These are phyloP conservation scores for Drusus annulatus DNA, from an alignment of 1,140 invertebrate species.

Conservation along the genomic window DNA sequence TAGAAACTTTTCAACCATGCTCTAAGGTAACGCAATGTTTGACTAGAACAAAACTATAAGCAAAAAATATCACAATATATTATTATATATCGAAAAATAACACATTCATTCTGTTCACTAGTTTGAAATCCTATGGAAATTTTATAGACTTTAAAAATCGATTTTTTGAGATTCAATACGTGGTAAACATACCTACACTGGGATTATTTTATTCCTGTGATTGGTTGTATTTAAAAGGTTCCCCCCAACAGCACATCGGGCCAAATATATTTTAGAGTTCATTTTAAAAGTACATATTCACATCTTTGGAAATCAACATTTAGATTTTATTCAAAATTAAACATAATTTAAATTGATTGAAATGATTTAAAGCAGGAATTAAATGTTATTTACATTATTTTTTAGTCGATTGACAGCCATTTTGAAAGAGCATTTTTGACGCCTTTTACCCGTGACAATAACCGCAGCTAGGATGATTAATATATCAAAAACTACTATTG, in stretches of 20 bases:
- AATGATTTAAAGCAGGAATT: conserved; percentile 15
- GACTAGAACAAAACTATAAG: conserved; percentile 55
- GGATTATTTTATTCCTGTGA: conserved; percentile 1
- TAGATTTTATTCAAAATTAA: conserved; percentile 6
- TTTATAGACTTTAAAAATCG: conserved; percentile 12
- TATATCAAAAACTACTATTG: conserved; percentile 57
- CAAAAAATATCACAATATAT: conserved; percentile 40
- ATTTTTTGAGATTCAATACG: neutral
- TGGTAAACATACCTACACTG: neutral
- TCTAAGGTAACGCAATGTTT: conserved; percentile 52
- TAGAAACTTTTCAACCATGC: conserved; percentile 59
- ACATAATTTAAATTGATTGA: conserved; percentile 45
- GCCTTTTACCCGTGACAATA: conserved; percentile 44
- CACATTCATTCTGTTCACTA: conserved; percentile 45
- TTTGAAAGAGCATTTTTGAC: conserved; percentile 47
- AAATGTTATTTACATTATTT: conserved; percentile 52
- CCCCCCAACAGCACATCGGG: neutral
- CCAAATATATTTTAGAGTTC: conserved; percentile 14
- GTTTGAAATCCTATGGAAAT: conserved; percentile 24
- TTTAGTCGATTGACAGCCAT: conserved; percentile 54
- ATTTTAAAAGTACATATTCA: conserved; percentile 50
- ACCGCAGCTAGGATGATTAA: conserved; percentile 24
- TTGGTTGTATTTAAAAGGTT: neutral
- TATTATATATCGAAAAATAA: conserved; percentile 44
- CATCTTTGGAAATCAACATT: conserved; percentile 42